Base-by-base conservation (phyloP, 1,140 invertebrate species). In the Atta texana region DNA sequence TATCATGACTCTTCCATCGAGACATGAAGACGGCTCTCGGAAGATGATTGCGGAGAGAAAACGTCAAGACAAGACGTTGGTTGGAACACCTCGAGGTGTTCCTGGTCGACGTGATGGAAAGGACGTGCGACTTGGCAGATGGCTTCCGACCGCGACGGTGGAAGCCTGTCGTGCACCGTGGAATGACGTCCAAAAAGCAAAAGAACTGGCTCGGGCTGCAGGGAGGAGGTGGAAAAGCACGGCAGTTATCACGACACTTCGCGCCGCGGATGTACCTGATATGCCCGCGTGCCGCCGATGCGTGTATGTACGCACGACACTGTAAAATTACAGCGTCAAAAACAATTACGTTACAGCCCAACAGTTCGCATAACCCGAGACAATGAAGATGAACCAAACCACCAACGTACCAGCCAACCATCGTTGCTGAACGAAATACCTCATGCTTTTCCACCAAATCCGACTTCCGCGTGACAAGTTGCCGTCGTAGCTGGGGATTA, bases 261-360 rank as follows among this genome's bases (percentile, higher is more conserved):
- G 88, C 81, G 78, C 78, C 84, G 51, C 81, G 76, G 80, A 77
- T 86, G 74, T 57, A 51, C 63, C 69, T 61, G 64, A 39, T 71
- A 82, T 69, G 89, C 31, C 55, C 49, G 44, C 59, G 64, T 55
- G 10, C 53, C 31, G 28, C 63, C 63, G 77, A 90, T 87, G 74
- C 86, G 87, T 87, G 84, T 90, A 88, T 91, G 94, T 91, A 95
- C 91, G 93, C 94, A 95, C 94, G 95, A 94, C 95, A 95, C 94
- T 95, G 95, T 95, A 95, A 95, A 95, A 95, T 95, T 95, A 95
- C 94, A 86, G 92, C 94, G 95, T 95, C 95, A 94, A 93, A 95
- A 95, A 95, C 94, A 94, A 95, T 95, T 93, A 94, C 89, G 88
- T 93, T 92, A 95, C 94, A 92, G 92, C 86, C 91, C 87, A 95